Evolutionary conservation across 2,888 invertebrate species (phyloP), one percentile per base, ranked within the genome.

Genomic region (Cancer borealis): DNA sequence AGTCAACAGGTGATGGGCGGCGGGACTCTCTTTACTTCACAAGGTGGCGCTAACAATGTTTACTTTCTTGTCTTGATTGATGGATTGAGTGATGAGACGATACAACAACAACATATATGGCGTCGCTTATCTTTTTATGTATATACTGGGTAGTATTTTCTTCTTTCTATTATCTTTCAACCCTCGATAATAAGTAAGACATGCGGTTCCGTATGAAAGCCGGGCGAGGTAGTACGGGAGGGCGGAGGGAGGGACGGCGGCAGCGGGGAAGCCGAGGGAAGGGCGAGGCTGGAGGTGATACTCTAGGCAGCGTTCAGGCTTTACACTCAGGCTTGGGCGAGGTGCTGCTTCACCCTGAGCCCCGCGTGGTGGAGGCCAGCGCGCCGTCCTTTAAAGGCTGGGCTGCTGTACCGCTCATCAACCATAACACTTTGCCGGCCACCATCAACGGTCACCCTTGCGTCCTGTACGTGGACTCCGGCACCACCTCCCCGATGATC

Each of bases 401-500:
- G 84, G 5, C 39, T 39, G 39, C 39, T 3, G 84, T 84, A 0
- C 84, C 84, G 39, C 84, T 84, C 39, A 17, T 0, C 17, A 84
- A 84, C 39, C 84, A 84, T 14, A 84, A 84, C 30, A 30, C 84
- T 3, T 5, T 84, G 84, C 84, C 30, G 3, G 84, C 84, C 39
- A 30, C 10, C 39, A 39, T 84, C 39, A 84, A 84, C 84, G 84
- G 30, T 39, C 84, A 39, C 39, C 14, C 12, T 2, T 84, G 84
- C 30, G 39, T 12, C 39, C 10, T 84, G 84, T 84, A 84, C 84
- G 84, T 84, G 84, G 84, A 84, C 84, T 84, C 39, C 39, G 84
- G 84, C 39, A 84, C 84, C 84, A 84, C 84, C 14, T 84, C 84
- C 39, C 39, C 84, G 39, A 84, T 84, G 84, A 84, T 84, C 30